Evolutionary conservation across 2,888 invertebrate genomes (phyloP), one percentile per base, ranked within the genome.

Genomic region (Catotricha subobsoleta): DNA sequence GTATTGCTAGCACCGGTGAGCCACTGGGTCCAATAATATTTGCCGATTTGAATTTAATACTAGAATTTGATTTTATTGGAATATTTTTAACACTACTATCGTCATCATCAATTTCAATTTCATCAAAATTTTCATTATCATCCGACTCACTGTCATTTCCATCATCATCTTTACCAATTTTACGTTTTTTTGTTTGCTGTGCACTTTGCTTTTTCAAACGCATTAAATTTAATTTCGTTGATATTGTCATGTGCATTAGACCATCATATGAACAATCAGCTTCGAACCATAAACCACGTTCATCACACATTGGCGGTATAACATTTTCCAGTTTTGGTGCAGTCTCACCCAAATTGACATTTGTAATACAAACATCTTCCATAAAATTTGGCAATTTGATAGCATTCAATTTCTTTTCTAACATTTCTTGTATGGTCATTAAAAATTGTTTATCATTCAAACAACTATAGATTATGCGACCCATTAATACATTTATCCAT

Each of bases 221-320:
- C 44, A 62, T 40, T 42, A 62, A 51, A 64, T 88, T 87, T 38
- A 88, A 60, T 55, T 86, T 84, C 0, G 88, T 88, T 53, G 84
- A 81, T 33, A 91, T 69, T 1, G 79, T 81, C 64, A 88, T 74
- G 19, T 76, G 71, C 39, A 81, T 67, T 37, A 69, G 64, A 12
- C 86, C 84, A 47, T 74, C 73, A 53, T 86, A 86, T 8, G 71
- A 71, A 12, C 87, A 57, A 50, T 86, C 80, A 31, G 87, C 62
- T 56, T 90, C 84, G 2, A 86, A 63, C 87, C 88, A 91, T 13
- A 84, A 61, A 3, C 90, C 90, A 51, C 78, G 71, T 44, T 80
- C 76, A 55, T 88, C 80, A 29, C 82, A 54, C 34, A 69, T 62
- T 0, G 87, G 86, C 45, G 69, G 67, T 6, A 70, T 68, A 15